Base-by-base conservation (phyloP, 2,113 vertebrate species). In the Cyprinodon variegatus region DNA sequence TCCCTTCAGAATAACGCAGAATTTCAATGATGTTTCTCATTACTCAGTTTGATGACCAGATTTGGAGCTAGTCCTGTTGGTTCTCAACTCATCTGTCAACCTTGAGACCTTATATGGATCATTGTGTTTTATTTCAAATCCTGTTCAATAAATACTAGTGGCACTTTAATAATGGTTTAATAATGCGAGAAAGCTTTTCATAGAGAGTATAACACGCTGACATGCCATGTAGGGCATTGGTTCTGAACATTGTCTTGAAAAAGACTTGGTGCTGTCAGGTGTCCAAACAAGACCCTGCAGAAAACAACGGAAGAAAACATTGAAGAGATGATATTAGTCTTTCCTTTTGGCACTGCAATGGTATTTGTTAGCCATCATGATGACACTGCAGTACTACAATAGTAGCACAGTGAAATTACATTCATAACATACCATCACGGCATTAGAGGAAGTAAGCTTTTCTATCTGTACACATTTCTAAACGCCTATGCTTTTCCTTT, bases 401-500 rank as follows among this genome's bases (percentile, higher is more conserved):
- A 65, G n/a, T 46, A 70, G n/a, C 65, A 59, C 72, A 72, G 65
- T n/a, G 11, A n/a, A 15, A 9, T 59, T 38, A 48, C 72, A 62
- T 53, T 36, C 15, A 46, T 12, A 63, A 70, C 12, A 12, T 62
- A 50, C 48, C 45, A 13, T 11, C 12, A 46, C 7, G 67, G n/a
- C 13, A 67, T 53, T 76, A 61, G 14, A 74, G 70, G 73, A 36
- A 12, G 17, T 68, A 39, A 65, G 29, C 45, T 2, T 57, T 38
- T 43, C 0, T 65, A 8, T 57, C 17, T n/a, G 3, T 48, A 36
- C 71, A 45, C 40, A 39, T 73, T 74, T 72, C 5, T 63, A 60
- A 48, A 46, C 64, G 66, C 20, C 85, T 83, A 80, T 84, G 39
- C 65, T 70, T 73, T 76, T 74, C n/a, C 73, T 53, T 10, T 74